Evolutionary conservation across 2,113 vertebrate species (phyloP), one percentile per base, ranked within the genome.

Genomic region (Capreolus pygargus): DNA sequence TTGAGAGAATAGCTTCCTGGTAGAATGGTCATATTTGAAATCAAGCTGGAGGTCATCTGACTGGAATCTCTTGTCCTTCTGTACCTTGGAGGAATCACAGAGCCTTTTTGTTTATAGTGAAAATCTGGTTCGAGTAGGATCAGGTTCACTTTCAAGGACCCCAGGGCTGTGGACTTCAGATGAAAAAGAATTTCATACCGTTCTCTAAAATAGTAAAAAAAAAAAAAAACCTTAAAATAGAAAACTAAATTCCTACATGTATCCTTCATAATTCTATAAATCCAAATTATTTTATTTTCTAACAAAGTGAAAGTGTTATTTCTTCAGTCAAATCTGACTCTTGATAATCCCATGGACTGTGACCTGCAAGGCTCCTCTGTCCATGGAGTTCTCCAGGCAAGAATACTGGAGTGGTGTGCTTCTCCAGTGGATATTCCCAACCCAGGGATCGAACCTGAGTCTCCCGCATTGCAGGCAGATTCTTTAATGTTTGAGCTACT

Each of bases 281-380:
- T 82, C 45, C 39, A 58, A 93, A 79, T 92, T 54, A 93, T 30
- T 89, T 78, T 39, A 36, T 67, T 97, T 93, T 50, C 93, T 93
- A 86, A 82, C 58, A 52, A 91, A 89, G 84, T 43, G 39, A 76
- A 43, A 76, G 23, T 43, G 3, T 43, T 43, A 43, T 43, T 27
- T 43, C 36, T 43, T 27, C 12, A 43, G 39, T 43, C 1, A 1
- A 43, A 25, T 43, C 23, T 76, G 39, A 76, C 70, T 76, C 39
- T 70, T 70, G 27, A 39, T 27, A 15, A 43, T 43, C 6, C 23
- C 23, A 43, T 76, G 39, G 23, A 76, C 70, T 43, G 12, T 43
- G 23, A 76, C 3, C 36, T 1, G 1, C 12, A 25, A 76, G 39
- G 23, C 25, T 43, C 70, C 39, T 76, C 43, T 43, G 6, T 43